Base-by-base conservation (phyloP, 2,888 invertebrate genomes). In the Drosophila yooni region DNA sequence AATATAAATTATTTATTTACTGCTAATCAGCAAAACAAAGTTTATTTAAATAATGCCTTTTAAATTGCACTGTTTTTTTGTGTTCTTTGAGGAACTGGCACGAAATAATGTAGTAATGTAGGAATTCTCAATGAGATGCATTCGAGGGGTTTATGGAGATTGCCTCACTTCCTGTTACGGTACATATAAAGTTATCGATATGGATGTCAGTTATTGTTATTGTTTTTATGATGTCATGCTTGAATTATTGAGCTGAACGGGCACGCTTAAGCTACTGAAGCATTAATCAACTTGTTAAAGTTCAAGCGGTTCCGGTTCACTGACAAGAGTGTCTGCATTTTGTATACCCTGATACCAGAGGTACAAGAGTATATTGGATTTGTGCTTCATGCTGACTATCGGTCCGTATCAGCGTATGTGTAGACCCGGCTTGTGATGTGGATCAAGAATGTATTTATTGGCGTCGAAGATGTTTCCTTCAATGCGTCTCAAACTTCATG, bases 301-400 rank as follows among this genome's bases (percentile, higher is more conserved):
- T 74, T 72, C 81, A 73, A 82, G 70, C 66, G 48, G 86, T 80
- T 82, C 75, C 87, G 79, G 88, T 82, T 87, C 88, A 89, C 61
- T 85, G 82, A 62, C 48, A 80, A 74, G 74, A 80, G 64, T 72
- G 76, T 58, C 79, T 61, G 63, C 64, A 51, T 65, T 25, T 18
- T 27, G 11, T 27, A 34, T 25, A 46, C 46, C 25, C 21, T 25
- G 4, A 15, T 8, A 8, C 21, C 15, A 15, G 21, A 25, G 8
- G 46, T 46, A 25, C 8, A 8, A 15, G 27, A 46, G 21, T 25
- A 25, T 46, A 46, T 46, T 21, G 13, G 46, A 13, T 21, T 15
- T 21, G 2, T 21, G 2, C 7, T 10, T n/a, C n/a, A 7, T 13
- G 3, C 21, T 21, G 13, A 13, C 46, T 18, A 13, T 46, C 7